phyloP scores from a whole-genome alignment of 2,113 vertebrate genomes.

The Pheucticus melanocephalus region DNA sequence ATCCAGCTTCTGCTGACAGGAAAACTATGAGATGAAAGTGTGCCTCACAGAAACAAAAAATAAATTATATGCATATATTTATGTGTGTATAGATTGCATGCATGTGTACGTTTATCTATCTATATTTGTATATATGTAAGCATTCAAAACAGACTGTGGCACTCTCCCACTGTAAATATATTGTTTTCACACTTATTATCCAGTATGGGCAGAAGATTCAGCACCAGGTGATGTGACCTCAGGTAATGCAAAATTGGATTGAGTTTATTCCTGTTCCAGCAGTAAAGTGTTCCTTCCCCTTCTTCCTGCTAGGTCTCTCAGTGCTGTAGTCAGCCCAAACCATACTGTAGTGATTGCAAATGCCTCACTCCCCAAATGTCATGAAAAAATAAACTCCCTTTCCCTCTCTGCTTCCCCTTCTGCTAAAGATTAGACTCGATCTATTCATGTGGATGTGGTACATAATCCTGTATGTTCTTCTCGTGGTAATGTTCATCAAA shows the following conservation, averaged over 20 bases:
- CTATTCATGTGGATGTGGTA: no score
- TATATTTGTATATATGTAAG: neutral
- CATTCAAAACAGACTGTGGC: neutral
- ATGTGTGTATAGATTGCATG: neutral
- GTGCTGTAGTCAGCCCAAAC: neutral
- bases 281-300: neutral
- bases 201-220: neutral
- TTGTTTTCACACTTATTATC: neutral
- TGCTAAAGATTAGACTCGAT: neutral
- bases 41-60: neutral
- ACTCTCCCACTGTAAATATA: neutral
- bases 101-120: neutral
- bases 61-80: neutral
- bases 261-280: neutral
- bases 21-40: neutral
- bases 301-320: neutral
- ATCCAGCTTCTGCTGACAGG: neutral
- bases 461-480: neutral
- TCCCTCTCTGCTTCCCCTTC: neutral
- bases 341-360: neutral
- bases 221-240: neutral
- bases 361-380: neutral
- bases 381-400: neutral
- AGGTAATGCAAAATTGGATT: neutral
- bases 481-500: fast-evolving